phyloP scores from a whole-genome alignment of 2,797 vertebrate genomes.

The Chelonia mydas region DNA sequence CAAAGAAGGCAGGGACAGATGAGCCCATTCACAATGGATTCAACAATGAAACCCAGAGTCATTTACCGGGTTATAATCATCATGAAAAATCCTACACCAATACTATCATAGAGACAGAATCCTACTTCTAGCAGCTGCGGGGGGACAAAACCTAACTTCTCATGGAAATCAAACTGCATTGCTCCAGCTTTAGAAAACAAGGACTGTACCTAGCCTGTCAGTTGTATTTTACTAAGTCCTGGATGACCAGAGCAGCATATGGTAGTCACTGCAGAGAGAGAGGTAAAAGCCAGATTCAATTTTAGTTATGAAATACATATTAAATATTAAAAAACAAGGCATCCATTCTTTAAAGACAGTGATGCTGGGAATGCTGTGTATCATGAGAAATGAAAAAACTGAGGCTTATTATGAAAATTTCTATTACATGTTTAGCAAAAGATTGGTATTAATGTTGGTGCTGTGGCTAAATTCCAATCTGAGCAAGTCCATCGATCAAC shows the following conservation, averaged over 20 bases:
- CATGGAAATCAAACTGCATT: neutral
- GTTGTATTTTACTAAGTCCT: neutral
- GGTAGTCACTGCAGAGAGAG: neutral
- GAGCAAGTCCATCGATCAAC: neutral
- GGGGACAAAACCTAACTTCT: neutral
- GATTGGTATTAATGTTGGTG: neutral
- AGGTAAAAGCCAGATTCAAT: conserved; percentile 3
- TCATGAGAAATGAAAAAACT: neutral
- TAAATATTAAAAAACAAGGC: neutral
- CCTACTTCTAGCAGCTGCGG: conserved; percentile 72
- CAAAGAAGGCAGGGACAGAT: conserved; percentile 62
- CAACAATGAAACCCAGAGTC: conserved; percentile 3
- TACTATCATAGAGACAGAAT: conserved; percentile 72
- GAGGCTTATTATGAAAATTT: neutral
- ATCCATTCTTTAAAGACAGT: fast-evolving
- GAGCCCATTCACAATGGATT: conserved; percentile 58
- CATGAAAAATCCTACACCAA: conserved; percentile 80
- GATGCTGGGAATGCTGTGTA: neutral
- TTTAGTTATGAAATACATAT: conserved; percentile 11
- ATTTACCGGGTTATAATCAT: conserved; percentile 53
- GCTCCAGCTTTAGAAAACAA: conserved; percentile 19
- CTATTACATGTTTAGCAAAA: neutral
- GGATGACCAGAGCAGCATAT: neutral
- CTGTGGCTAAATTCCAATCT: neutral
- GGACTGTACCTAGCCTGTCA: neutral